Evolutionary conservation across 2,113 vertebrate species (phyloP).

Genomic region (Oxyruncus cristatus): DNA sequence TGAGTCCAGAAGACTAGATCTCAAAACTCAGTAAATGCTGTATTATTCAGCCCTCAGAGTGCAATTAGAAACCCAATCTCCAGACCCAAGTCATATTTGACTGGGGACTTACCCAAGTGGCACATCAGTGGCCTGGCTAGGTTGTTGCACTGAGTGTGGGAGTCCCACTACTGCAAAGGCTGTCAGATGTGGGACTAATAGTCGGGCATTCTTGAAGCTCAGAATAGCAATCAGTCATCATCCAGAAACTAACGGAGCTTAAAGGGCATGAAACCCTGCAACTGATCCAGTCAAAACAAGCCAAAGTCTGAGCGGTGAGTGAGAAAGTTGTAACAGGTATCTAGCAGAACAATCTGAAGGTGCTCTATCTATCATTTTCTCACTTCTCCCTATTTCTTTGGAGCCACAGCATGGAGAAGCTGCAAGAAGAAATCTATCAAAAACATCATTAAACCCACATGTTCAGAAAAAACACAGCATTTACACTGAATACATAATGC

Average conservation of each 20-base stretch:
- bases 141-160: neutral
- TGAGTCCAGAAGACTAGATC: neutral
- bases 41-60: neutral
- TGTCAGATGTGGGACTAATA: neutral
- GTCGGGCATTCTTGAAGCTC: neutral
- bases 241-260: neutral
- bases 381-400: neutral
- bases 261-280: neutral
- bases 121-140: neutral
- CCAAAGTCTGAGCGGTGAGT: neutral
- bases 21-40: neutral
- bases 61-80: neutral
- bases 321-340: neutral
- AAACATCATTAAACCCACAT: neutral
- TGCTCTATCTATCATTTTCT: neutral
- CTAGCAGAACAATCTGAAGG: neutral
- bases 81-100: neutral
- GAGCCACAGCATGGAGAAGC: neutral
- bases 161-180: neutral
- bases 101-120: neutral
- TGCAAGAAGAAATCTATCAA: neutral
- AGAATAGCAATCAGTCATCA: neutral
- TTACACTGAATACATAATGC: neutral
- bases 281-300: conserved; percentile 3
- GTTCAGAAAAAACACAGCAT: neutral